Base-by-base conservation (phyloP, 1,140 invertebrate genomes). In the Gonioctena quinquepunctata region DNA sequence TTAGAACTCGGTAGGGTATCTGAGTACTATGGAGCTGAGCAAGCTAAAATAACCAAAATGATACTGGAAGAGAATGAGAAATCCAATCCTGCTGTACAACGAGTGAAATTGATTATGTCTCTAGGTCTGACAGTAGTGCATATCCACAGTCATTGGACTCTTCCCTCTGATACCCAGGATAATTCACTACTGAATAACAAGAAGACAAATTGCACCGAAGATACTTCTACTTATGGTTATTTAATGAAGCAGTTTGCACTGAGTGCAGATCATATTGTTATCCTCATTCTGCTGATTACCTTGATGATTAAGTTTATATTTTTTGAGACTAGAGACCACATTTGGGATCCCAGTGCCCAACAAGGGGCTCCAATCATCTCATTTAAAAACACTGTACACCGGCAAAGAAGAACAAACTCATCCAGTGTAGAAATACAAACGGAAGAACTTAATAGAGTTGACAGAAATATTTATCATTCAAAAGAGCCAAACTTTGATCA, bases 71-170 rank as follows among this genome's bases (percentile, higher is more conserved):
- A 76, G 23, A 69, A 72, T 54, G 73, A 75, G n/a, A 79, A 79
- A 68, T 67, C 74, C 8, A 98, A 98, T 85, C 95, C 96, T 16
- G 95, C 97, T 7, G 91, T 96, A 19, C 94, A 98, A 83, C 87
- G 95, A 69, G 94, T 98, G 2, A 98, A 98, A 85, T 87, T 95
- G 72, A 95, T 95, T 49, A 95, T 95, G 95, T 95, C 95, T 42
- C 93, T 92, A 6, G 95, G 95, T 3, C 84, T 98, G 50, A 90
- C 96, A 66, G 88, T 96, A 59, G 95, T 98, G 3, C 95, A 97
- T 83, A 89, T 90, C 25, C 91, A 93, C 76, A 85, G 84, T 75
- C 79, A 83, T 7, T 85, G 83, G 84, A 75, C 81, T 8, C 68
- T 84, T 68, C 71, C 77, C 63, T 78, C 79, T 5, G 76, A 79